These are phyloP conservation scores for Rhinolophus ferrumequinum DNA, from an alignment of 2,113 vertebrate genomes.

Conservation along the genomic window DNA sequence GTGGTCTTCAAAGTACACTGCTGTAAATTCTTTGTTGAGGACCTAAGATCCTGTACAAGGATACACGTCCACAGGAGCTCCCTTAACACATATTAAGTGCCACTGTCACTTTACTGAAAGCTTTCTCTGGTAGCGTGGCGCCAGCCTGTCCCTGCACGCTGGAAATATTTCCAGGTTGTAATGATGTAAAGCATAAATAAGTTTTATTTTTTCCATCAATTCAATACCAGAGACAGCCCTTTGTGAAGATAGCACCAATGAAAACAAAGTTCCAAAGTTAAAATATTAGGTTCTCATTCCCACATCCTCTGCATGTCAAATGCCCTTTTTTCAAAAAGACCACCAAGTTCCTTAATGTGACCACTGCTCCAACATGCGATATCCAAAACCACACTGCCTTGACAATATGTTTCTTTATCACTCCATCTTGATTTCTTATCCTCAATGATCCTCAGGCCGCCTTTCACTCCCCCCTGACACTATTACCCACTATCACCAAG, in stretches of 20 bases:
- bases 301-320: accelerated
- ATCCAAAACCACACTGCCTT: background rate
- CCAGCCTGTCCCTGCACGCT: background rate
- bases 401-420: background rate
- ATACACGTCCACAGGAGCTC: too few relatives aligned
- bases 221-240: background rate
- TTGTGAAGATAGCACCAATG: too few relatives aligned
- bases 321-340: too few relatives aligned
- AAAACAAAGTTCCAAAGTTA: too few relatives aligned
- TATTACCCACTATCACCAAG: too few relatives aligned
- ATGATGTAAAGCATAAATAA: too few relatives aligned
- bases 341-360: background rate
- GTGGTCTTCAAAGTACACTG: too few relatives aligned
- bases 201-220: too few relatives aligned
- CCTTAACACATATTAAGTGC: too few relatives aligned
- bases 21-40: background rate
- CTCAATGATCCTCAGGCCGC: background rate
- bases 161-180: background rate
- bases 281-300: background rate
- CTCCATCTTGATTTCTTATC: background rate
- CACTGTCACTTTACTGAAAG: background rate
- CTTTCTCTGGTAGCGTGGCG: background rate
- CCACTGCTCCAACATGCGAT: background rate
- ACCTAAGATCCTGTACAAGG: background rate
- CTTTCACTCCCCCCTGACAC: too few relatives aligned